Conservation (phyloP, 2,888 invertebrate genomes). For the Hydriomena furcata region DNA sequence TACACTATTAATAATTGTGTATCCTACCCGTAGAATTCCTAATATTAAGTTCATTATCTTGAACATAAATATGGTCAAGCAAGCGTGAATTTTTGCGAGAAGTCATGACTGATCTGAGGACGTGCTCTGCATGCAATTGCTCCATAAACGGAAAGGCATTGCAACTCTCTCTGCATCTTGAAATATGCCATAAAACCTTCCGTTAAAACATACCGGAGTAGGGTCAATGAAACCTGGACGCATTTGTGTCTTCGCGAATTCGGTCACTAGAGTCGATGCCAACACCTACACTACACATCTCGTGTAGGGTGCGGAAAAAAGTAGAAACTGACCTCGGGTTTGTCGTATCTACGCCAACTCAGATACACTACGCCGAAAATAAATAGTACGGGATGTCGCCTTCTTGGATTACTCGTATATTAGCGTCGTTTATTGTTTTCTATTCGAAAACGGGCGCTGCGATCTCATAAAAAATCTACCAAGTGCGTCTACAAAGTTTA, state of each 20-base stretch:
- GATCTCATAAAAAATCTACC: background rate
- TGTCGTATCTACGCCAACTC: slow-evolving; percentile 27
- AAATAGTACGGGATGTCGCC: slow-evolving; percentile 35
- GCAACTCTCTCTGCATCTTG: slow-evolving; percentile 6
- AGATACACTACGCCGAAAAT: slow-evolving; percentile 34
- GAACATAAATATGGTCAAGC: background rate
- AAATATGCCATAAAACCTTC: slow-evolving; percentile 12
- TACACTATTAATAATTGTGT: slow-evolving; percentile 42
- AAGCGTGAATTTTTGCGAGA: background rate
- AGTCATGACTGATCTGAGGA: background rate
- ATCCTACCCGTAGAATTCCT: slow-evolving; percentile 6
- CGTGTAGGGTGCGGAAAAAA: slow-evolving; percentile 15
- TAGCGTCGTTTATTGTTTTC: slow-evolving; percentile 29
- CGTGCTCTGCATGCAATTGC: background rate
- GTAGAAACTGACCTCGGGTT: slow-evolving; percentile 25
- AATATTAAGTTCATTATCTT: background rate
- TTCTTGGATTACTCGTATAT: slow-evolving; percentile 10
- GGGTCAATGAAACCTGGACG: slow-evolving; percentile 54
- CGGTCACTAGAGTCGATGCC: slow-evolving; percentile 35
- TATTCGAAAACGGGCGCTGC: background rate
- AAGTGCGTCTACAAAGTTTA: too few relatives aligned
- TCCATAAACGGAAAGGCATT: background rate
- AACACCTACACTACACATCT: slow-evolving; percentile 33
- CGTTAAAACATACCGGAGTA: slow-evolving; percentile 26
- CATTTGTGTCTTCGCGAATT: slow-evolving; percentile 38